Base-by-base conservation (phyloP, 2,113 vertebrate genomes). In the Naja naja region DNA sequence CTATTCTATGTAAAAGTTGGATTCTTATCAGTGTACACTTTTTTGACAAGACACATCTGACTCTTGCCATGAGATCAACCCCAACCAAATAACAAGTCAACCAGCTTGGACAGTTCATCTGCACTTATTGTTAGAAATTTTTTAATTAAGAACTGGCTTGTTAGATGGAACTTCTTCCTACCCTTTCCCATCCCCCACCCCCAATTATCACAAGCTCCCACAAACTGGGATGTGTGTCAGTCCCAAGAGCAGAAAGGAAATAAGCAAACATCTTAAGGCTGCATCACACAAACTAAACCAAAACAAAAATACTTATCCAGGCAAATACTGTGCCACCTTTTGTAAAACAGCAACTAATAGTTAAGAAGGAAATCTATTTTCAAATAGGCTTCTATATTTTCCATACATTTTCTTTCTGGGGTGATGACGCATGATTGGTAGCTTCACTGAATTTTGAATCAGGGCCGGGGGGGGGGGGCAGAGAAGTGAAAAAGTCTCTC, bases 221-320 rank as follows among this genome's bases (percentile, higher is more conserved):
- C 30, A 94, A 96, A 93, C 85, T 34, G 92, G 85, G 94, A 95
- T 0, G 6, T 95, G 86, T 94, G 92, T 94, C 95, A 94, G 93
- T 92, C 96, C 93, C 34, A 6, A 93, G 95, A 49, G 23, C 0
- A 30, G 10, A 34, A 93, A 95, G 69, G 94, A 93, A 52, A 95
- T 86, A 27, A 81, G 12, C 87, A 96, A 95, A 97, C 96, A 96
- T 95, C 94, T 88, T 97, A 97, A 97, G 97, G 97, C 97, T 96
- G 93, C 92, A 95, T 93, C 93, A 95, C 3, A 92, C 94, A 86
- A 96, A 95, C 58, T 95, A 92, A 96, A 96, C 95, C 1, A 34
- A 27, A 27, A 10, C 27, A 8, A 88, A 91, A 95, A 87, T 88
- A 87, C 25, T 93, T 92, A 95, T 3, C 81, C 88, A 96, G 93